Percentiles rank a stretch among this genome's conserved stretches.
These are phyloP conservation scores for Epirrita christyi DNA, from an alignment of 2,888 invertebrate species.

Conservation along the genomic window DNA sequence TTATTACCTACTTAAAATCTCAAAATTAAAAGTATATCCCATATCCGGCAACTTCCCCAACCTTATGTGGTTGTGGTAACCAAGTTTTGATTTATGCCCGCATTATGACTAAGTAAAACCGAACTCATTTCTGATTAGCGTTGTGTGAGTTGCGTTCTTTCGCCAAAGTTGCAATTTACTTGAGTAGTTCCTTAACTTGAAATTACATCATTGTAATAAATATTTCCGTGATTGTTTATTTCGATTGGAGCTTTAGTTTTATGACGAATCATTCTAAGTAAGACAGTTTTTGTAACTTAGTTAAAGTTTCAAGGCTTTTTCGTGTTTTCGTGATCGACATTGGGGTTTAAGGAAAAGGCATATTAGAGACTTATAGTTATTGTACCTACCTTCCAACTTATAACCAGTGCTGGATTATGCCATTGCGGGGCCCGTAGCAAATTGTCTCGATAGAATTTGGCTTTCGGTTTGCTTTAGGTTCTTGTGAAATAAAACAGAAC, in stretches of 20 bases:
- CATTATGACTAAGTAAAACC: slow-evolving; percentile 31
- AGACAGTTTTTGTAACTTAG: background rate
- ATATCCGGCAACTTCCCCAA: slow-evolving; percentile 3
- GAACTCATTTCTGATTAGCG: slow-evolving; percentile 33
- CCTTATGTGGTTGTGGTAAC: slow-evolving; percentile 4
- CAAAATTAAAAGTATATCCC: slow-evolving; percentile 3
- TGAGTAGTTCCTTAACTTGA: slow-evolving; percentile 21
- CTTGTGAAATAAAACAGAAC: too few species aligned
- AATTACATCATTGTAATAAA: slow-evolving; percentile 16
- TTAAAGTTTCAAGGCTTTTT: background rate
- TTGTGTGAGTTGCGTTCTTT: slow-evolving; percentile 23
- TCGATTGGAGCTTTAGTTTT: slow-evolving; percentile 11
- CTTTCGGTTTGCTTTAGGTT: too few species aligned
- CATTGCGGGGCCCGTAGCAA: too few species aligned
- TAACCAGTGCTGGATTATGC: too few species aligned
- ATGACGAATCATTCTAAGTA: slow-evolving; percentile 4
- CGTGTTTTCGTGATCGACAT: background rate
- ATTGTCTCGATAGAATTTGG: too few species aligned
- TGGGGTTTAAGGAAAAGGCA: too few species aligned
- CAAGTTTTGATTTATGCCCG: slow-evolving; percentile 31
- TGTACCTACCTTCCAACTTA: too few species aligned
- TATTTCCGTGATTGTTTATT: slow-evolving; percentile 16
- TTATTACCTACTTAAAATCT: too few species aligned
- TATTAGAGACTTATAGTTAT: too few species aligned
- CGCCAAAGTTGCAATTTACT: slow-evolving; percentile 25